Evolutionary conservation across 2,888 invertebrate genomes (phyloP).

Genomic region (Euzophera pinguis): DNA sequence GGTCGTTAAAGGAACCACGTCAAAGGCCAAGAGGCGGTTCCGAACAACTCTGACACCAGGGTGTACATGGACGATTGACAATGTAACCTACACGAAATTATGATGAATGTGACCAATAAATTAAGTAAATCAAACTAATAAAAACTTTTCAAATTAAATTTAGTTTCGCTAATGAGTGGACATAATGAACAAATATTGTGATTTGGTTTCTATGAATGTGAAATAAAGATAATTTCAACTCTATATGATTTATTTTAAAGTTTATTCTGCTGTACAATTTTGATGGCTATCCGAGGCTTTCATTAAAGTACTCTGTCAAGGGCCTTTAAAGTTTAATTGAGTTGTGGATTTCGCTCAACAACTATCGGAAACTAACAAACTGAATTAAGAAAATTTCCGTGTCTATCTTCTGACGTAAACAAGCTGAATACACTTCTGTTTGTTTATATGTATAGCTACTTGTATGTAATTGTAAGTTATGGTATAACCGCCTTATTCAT

Average conservation of each 20-base stretch:
- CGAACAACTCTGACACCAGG: too few relatives aligned
- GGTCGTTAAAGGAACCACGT: too few relatives aligned
- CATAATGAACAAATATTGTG: conserved; percentile 14
- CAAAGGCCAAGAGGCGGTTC: too few relatives aligned
- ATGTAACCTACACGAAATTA: too few relatives aligned
- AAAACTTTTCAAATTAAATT: conserved; percentile 5
- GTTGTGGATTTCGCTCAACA: conserved; percentile 60
- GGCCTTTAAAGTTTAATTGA: conserved; percentile 68
- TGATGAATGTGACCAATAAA: neutral
- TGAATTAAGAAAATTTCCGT: conserved; percentile 43
- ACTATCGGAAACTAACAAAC: conserved; percentile 51
- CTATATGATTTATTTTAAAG: neutral
- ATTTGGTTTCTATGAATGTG: neutral
- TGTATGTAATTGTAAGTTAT: too few relatives aligned
- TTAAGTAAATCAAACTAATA: neutral
- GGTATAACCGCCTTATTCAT: too few relatives aligned
- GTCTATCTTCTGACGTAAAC: conserved; percentile 10
- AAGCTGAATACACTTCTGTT: neutral
- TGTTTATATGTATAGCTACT: neutral
- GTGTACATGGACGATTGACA: too few relatives aligned
- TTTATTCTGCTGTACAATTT: neutral
- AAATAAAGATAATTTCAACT: neutral
- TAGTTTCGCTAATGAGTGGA: conserved; percentile 5
- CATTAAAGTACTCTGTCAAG: conserved; percentile 50
- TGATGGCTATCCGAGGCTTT: conserved; percentile 13